Evolutionary conservation across 2,113 vertebrate species (phyloP).

Genomic region (Serinus canaria): DNA sequence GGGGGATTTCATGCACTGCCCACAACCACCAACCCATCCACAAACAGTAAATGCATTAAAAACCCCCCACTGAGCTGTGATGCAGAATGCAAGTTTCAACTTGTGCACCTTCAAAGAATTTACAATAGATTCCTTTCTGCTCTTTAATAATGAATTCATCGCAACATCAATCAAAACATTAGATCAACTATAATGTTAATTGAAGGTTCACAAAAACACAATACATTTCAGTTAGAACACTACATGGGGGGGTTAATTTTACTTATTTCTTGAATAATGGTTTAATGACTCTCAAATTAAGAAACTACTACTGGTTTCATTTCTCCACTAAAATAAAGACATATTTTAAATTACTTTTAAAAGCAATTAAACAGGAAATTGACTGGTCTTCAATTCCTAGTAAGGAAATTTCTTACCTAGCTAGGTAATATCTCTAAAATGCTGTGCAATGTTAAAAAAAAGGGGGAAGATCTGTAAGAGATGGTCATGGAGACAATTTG

Average conservation of each 20-base stretch:
- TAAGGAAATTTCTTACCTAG: not conserved
- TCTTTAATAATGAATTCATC: not conserved
- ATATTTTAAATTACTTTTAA: not conserved
- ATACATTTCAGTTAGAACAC: not conserved
- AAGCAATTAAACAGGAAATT: not conserved
- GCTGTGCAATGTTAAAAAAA: not conserved
- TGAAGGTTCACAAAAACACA: not conserved
- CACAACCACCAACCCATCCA: not conserved
- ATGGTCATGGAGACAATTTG: not conserved
- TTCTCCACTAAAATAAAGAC: not conserved
- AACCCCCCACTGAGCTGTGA: not conserved
- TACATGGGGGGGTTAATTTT: not conserved
- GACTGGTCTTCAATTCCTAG: not conserved
- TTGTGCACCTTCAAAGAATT: not conserved
- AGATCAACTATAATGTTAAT: not conserved
- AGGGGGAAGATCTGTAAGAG: rapidly evolving
- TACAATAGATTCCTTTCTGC: not conserved
- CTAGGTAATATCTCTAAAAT: not conserved
- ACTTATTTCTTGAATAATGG: not conserved
- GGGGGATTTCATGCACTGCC: not conserved
- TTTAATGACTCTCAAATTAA: not conserved
- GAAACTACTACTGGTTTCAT: not conserved
- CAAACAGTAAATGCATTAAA: not conserved
- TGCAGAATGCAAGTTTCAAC: constrained; percentile 1
- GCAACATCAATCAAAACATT: not conserved